Base-by-base conservation (phyloP, 2,888 invertebrate genomes). In the Macrophya alboannulata region DNA sequence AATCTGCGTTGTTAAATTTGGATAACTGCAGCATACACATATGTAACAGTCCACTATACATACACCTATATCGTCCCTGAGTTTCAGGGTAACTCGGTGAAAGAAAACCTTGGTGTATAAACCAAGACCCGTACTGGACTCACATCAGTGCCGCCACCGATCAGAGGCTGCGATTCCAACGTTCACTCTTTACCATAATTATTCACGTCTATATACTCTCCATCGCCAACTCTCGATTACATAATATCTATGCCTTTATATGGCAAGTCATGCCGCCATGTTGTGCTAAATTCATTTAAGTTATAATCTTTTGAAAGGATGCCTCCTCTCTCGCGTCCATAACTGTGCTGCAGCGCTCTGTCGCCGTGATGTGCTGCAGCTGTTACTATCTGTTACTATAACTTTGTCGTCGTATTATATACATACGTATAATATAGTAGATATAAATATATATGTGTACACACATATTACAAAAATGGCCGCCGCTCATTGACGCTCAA, bases 131-230 rank as follows among this genome's bases (percentile, higher is more conserved):
- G 74, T 15, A 48, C 65, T 31, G 5, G 37, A 10, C 25, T 31
- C 15, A 48, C 15, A 9, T 48, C 10, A 48, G 31, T 37, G 15
- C 31, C 31, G 37, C 31, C 68, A 4, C 37, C 6, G 37, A 25
- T 68, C 37, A 51, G 77, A 77, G 51, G 4, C 51, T 15, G 55
- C 37, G n/a, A 37, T 9, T 37, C 40, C 37, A 62, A 81, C 81
- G 81, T 81, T 81, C 81, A 81, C 81, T 81, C 81, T 81, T 81
- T 43, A 21, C 81, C 81, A 62, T 81, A 62, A 81, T 81, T 81
- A 81, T 81, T 81, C 81, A 81, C 81, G 51, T 81, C 25, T 62
- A 62, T 62, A 62, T 43, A 17, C 10, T 6, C 59, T 40, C 62
- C 62, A 81, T 59, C 81, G 81, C 40, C 62, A 17, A 81, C 25